Percentiles rank a stretch among this genome's conserved stretches.
Conservation (phyloP, 2,888 invertebrate species). For the Metalampra italica region DNA sequence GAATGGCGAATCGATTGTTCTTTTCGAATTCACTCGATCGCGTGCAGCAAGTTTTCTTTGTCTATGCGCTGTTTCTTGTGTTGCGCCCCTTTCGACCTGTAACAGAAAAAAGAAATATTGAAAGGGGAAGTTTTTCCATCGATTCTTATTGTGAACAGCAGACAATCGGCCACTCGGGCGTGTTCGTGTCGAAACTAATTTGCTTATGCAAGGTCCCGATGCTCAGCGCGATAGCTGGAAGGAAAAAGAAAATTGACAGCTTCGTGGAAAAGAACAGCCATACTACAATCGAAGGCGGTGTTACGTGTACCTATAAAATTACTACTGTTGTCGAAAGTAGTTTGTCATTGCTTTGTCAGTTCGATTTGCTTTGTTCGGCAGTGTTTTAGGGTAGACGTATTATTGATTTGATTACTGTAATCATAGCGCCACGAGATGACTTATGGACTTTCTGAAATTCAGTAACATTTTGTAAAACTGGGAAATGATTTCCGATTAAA, state of each 20-base stretch:
- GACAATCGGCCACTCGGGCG: constrained; percentile 63
- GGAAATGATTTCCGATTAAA: too few species aligned
- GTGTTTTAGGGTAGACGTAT: neutral
- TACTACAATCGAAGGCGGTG: neutral
- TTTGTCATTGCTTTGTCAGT: neutral
- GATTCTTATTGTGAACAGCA: constrained; percentile 62
- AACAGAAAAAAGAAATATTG: constrained; percentile 68
- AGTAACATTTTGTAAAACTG: too few species aligned
- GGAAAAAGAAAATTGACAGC: constrained; percentile 66
- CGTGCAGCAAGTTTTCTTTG: constrained; percentile 35
- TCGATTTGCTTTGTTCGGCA: neutral
- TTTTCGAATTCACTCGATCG: constrained; percentile 39
- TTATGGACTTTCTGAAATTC: too few species aligned
- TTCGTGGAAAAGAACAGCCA: constrained; percentile 25
- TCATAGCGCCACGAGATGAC: too few species aligned
- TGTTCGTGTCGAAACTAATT: constrained; percentile 77
- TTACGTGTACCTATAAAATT: neutral
- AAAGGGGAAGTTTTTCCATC: constrained; percentile 58
- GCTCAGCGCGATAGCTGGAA: constrained; percentile 58
- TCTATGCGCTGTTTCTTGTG: constrained; percentile 45
- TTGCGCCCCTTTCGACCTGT: constrained; percentile 53
- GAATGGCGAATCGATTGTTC: constrained; percentile 46
- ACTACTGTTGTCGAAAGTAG: neutral
- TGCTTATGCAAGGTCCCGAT: constrained; percentile 55
- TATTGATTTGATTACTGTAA: too few species aligned